Evolutionary conservation across 2,113 vertebrate species (phyloP), one percentile per base, ranked within the genome.

Genomic region (Onychorhynchus coronatus): DNA sequence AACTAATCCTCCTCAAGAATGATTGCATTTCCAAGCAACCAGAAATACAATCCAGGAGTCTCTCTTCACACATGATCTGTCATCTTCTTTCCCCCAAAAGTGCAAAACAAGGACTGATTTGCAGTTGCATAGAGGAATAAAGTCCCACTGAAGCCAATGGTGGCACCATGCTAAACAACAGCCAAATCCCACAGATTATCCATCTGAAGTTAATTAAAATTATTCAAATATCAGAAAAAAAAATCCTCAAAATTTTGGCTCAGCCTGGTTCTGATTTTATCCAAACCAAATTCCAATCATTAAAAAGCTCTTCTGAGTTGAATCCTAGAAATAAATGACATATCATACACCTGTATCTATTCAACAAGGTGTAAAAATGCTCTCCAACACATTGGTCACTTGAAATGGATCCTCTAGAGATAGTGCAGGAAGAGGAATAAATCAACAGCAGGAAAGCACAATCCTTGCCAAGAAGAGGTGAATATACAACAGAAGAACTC

Each of bases 211-310:
- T 65, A 46, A 62, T 61, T 37, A 7, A 74, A 91, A 61, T 62
- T 0, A 78, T 75, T 82, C 17, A 66, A 53, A 12, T 21, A 67
- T 27, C 27, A 75, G 33, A 5, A 41, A 76, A 67, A 59, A 72
- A 42, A 65, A n/a, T 6, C 9, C 17, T 23, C 53, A 22, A 72
- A 37, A 59, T 8, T 61, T 91, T 62, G 70, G 11, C 56, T 91
- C 5, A 2, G 39, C 19, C 96, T 97, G 95, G 96, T 96, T 97
- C 95, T 97, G 96, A 96, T 95, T 91, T 94, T 88, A 89, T 78
- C 93, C 95, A 94, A 96, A 94, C 83, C 56, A 1, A 78, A 65
- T 53, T 59, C 30, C 11, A 47, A 50, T 61, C 25, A 61, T 53
- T 14, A 41, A 16, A 62, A 86, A 79, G 25, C 19, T 78, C 19